phyloP scores from a whole-genome alignment of 2,888 invertebrate species.

The Salticus scenicus region DNA sequence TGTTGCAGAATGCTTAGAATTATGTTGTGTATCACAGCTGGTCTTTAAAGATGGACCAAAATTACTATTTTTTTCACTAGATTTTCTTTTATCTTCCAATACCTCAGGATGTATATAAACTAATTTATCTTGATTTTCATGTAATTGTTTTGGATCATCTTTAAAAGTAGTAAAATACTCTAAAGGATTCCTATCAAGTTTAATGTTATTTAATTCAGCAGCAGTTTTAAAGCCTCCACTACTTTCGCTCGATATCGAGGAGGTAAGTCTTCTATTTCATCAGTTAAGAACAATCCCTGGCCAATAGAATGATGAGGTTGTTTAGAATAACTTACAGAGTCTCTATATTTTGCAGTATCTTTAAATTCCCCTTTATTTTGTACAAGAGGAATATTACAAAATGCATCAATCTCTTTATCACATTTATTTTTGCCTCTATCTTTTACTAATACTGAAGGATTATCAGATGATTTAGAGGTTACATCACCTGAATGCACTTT shows the following conservation, averaged over 20 bases:
- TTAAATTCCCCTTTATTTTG: background rate
- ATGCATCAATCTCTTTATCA: background rate
- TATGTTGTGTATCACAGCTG: no score
- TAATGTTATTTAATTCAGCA: background rate
- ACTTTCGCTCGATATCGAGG: conserved; percentile 42
- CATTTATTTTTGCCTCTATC: no score
- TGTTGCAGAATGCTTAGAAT: no score
- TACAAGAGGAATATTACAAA: background rate
- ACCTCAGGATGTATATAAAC: background rate
- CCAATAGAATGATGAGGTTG: conserved; percentile 45
- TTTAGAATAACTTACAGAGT: conserved; percentile 18
- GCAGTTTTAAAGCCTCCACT: background rate
- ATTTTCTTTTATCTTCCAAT: background rate
- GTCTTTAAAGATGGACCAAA: no score
- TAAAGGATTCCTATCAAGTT: background rate
- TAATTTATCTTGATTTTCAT: background rate
- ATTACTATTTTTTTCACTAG: background rate
- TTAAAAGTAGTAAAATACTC: background rate
- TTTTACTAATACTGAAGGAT: no score
- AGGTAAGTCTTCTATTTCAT: conserved; percentile 47
- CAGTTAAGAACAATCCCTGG: conserved; percentile 36
- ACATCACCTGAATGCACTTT: background rate
- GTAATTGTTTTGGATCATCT: background rate
- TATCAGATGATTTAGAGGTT: no score
- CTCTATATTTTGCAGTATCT: conserved; percentile 22